Evolutionary conservation across 2,797 vertebrate species (phyloP).

Genomic region (Pipistrellus nathusii): DNA sequence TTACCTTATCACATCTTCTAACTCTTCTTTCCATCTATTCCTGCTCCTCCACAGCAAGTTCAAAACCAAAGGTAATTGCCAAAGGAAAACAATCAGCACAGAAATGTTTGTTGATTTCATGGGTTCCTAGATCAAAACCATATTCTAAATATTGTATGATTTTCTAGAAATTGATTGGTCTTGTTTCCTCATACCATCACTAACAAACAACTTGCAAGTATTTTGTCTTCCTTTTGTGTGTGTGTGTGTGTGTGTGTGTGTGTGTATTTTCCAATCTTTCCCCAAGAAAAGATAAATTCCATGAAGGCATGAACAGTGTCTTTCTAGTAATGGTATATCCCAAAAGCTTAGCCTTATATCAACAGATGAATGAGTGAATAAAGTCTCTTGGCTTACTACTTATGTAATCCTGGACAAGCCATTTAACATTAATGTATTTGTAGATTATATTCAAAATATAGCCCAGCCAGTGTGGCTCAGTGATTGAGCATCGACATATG

Average conservation of each 20-base stretch:
- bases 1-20: not conserved
- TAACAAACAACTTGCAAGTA: slow-evolving; percentile 28
- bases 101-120: slow-evolving; percentile 7
- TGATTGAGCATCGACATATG: no score
- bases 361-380: not conserved
- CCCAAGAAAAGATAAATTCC: not conserved
- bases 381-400: slow-evolving; percentile 31
- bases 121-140: not conserved
- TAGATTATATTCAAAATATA: slow-evolving; percentile 48
- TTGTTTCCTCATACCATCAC: not conserved
- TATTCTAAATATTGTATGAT: not conserved
- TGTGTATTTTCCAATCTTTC: not conserved
- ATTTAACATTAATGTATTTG: slow-evolving; percentile 37
- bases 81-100: slow-evolving; percentile 33
- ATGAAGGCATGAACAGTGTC: not conserved
- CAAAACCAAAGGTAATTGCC: slow-evolving; percentile 51
- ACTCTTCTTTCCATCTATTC: slow-evolving; percentile 35
- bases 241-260: not conserved
- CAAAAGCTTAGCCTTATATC: not conserved
- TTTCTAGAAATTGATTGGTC: slow-evolving; percentile 26
- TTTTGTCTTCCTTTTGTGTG: not conserved
- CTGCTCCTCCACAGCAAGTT: slow-evolving; percentile 27
- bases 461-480: no score
- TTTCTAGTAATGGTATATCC: not conserved
- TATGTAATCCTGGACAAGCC: not conserved